These are phyloP conservation scores for Nineta flava DNA, from an alignment of 2,888 invertebrate genomes.

Conservation along the genomic window DNA sequence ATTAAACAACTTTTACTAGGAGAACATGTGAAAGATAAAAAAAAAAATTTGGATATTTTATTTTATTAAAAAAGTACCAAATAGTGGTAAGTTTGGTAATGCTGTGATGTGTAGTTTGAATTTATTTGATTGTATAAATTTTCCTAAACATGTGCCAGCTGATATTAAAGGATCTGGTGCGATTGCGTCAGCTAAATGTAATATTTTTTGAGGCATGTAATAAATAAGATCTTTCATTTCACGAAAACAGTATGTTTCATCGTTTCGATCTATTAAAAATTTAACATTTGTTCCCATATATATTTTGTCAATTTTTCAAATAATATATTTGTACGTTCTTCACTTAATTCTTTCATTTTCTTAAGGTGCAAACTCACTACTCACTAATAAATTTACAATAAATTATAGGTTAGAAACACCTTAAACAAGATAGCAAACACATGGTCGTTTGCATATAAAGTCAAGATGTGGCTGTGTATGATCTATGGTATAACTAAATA, in stretches of 20 bases:
- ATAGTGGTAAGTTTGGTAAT: constrained; percentile 85
- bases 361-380: too few relatives aligned
- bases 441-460: too few relatives aligned
- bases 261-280: constrained; percentile 83
- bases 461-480: too few relatives aligned
- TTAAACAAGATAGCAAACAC: too few relatives aligned
- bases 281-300: constrained; percentile 94
- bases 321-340: constrained; percentile 67
- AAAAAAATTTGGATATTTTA: too few relatives aligned
- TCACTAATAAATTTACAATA: too few relatives aligned
- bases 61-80: too few relatives aligned
- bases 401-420: too few relatives aligned
- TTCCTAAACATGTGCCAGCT: constrained; percentile 94
- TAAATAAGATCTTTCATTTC: constrained; percentile 85
- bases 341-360: too few relatives aligned
- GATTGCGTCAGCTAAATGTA: constrained; percentile 61
- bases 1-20: too few relatives aligned
- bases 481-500: too few relatives aligned
- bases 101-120: constrained; percentile 88
- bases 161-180: constrained; percentile 55
- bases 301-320: constrained; percentile 89
- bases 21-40: too few relatives aligned
- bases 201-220: constrained; percentile 71
- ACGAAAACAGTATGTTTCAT: constrained; percentile 91
- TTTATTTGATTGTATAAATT: constrained; percentile 89